Percentiles rank a stretch among this genome's conserved stretches.
phyloP scores from a whole-genome alignment of 2,888 invertebrate species.

The Polyommatus iphigenia region DNA sequence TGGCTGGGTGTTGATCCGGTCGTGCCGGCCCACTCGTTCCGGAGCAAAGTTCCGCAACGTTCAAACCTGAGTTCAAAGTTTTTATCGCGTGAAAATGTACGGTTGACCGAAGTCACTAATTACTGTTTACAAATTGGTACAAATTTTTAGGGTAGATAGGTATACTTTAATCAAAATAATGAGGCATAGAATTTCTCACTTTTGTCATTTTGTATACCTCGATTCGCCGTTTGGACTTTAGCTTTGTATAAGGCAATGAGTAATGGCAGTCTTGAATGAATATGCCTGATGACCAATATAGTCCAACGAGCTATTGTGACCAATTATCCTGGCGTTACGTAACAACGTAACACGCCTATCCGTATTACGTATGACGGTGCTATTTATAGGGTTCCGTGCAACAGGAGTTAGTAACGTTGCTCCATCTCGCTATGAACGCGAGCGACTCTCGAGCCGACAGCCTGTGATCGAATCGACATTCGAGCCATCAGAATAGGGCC shows the following conservation, averaged over 20 bases:
- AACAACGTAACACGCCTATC: constrained; percentile 3
- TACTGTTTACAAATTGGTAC: too few species aligned
- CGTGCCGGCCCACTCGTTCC: too few species aligned
- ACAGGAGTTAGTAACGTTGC: too few species aligned
- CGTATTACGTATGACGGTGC: background rate
- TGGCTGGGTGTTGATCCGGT: too few species aligned
- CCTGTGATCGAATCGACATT: background rate
- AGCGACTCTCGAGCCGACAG: background rate
- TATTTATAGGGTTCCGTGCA: background rate
- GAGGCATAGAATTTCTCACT: background rate
- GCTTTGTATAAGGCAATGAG: background rate
- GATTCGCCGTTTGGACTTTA: background rate
- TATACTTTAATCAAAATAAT: background rate
- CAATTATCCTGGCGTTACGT: constrained; percentile 7
- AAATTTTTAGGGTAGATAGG: too few species aligned
- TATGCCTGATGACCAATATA: background rate
- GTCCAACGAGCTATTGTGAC: background rate
- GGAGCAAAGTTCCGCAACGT: too few species aligned
- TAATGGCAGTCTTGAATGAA: background rate
- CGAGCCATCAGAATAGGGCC: background rate
- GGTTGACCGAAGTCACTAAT: too few species aligned
- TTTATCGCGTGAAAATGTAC: too few species aligned
- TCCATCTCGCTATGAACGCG: background rate
- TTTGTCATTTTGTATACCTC: background rate
- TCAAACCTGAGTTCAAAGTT: too few species aligned